These are phyloP conservation scores for Mesorhabditis belari DNA, from an alignment of 2,888 invertebrate genomes.

Conservation along the genomic window DNA sequence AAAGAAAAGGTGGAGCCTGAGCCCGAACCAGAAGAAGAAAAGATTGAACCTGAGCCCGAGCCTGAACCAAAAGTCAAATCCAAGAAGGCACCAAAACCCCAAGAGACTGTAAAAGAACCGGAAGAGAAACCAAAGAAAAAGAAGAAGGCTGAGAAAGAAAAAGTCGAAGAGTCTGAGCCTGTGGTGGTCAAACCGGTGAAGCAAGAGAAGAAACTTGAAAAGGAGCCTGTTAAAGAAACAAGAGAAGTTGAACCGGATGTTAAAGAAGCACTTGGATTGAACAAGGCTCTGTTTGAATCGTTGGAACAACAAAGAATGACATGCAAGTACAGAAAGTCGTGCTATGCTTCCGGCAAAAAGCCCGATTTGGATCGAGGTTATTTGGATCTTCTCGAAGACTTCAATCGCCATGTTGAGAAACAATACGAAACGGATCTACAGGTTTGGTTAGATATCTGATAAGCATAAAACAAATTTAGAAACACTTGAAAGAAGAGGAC, in stretches of 20 bases:
- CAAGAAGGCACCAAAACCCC: background rate
- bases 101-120: background rate
- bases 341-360: slow-evolving; percentile 41
- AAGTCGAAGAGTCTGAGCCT: too few species aligned
- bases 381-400: background rate
- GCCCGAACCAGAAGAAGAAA: background rate
- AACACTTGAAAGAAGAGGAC: slow-evolving; percentile 6
- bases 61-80: background rate
- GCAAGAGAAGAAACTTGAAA: background rate
- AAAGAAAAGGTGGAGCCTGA: background rate
- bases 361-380: background rate
- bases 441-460: slow-evolving; percentile 3
- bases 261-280: background rate
- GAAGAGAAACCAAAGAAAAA: slow-evolving; percentile 1
- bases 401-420: slow-evolving; percentile 8
- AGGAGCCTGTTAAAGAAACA: too few species aligned
- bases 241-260: background rate
- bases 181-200: background rate
- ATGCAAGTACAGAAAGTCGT: slow-evolving; percentile 43
- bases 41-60: background rate
- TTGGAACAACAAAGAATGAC: slow-evolving; percentile 29
- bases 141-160: too few species aligned
- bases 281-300: background rate
- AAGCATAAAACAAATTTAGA: background rate
- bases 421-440: slow-evolving; percentile 3